Evolutionary conservation across 2,113 vertebrate species (phyloP), one percentile per base, ranked within the genome.

Genomic region (Orycteropus afer): DNA sequence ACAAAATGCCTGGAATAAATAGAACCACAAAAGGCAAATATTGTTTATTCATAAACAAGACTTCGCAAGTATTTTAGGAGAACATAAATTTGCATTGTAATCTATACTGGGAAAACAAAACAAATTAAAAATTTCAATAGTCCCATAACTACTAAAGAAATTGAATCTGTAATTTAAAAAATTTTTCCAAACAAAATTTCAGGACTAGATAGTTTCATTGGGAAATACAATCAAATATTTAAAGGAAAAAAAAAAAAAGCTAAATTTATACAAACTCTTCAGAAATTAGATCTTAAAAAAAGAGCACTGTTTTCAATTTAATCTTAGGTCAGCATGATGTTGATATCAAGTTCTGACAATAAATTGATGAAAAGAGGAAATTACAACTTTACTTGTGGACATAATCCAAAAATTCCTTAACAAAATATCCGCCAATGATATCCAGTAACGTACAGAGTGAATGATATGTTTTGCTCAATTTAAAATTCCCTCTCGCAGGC

Each of bases 351-450:
- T 32, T 83, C 57, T 63, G 57, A 91, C 29, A 73, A 89, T n/a
- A 82, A 89, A 78, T 1, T 67, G 76, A 77, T 65, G 9, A 25
- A 82, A 67, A 95, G 71, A 51, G 53, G 83, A 93, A 65, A 86
- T 34, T 59, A 57, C 32, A 79, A 25, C 82, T 91, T 78, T 53
- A 84, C 32, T 40, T 65, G 15, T 53, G 42, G 2, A 55, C 22
- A 67, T 67, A 79, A 80, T 7, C 7, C 5, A 76, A 84, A 86
- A 59, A 69, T 22, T 27, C 12, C 61, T 86, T 29, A 86, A 85
- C 57, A 71, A 84, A 85, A 20, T 82, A 65, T 51, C 79, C 47
- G 45, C 15, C n/a, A 42, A 45, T 12, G 1, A 55, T 45, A 59
- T 51, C 6, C 5, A 83, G 4, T 34, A 94, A 83, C 7, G 23